These are phyloP conservation scores for Diachasmimorpha longicaudata DNA, from an alignment of 1,140 invertebrate genomes.

Conservation along the genomic window DNA sequence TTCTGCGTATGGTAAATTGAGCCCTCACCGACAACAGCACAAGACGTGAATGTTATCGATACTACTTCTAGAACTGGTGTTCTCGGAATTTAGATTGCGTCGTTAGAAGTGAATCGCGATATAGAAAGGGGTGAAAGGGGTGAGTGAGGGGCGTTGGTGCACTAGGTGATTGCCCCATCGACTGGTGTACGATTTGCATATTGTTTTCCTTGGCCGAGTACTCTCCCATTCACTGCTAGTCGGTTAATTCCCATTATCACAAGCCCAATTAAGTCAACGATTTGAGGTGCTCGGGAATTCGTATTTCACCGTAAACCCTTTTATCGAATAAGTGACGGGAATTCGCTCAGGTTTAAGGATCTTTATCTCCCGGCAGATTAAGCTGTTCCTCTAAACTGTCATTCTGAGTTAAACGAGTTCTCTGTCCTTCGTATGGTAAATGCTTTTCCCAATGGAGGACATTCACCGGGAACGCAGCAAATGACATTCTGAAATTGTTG, in stretches of 20 bases:
- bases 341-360: neutral
- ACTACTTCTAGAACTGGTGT: neutral
- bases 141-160: neutral
- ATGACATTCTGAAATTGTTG: too few relatives aligned
- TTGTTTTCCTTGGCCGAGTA: slow-evolving; percentile 8
- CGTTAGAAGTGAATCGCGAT: slow-evolving; percentile 5
- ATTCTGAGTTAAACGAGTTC: neutral
- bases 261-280: slow-evolving; percentile 1
- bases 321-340: neutral
- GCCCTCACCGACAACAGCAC: neutral
- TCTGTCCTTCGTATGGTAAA: neutral
- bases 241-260: neutral
- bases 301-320: neutral
- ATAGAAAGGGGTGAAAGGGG: neutral
- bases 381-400: neutral
- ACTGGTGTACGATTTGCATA: slow-evolving; percentile 22
- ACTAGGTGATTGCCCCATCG: slow-evolving; percentile 7
- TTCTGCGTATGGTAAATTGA: neutral
- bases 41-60: neutral
- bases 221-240: neutral
- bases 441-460: too few relatives aligned
- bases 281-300: neutral
- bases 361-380: neutral
- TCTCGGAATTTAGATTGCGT: slow-evolving; percentile 20
- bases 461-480: too few relatives aligned